Evolutionary conservation across 2,797 vertebrate species (phyloP), one percentile per base, ranked within the genome.

Genomic region (Toxotes lorentzi): DNA sequence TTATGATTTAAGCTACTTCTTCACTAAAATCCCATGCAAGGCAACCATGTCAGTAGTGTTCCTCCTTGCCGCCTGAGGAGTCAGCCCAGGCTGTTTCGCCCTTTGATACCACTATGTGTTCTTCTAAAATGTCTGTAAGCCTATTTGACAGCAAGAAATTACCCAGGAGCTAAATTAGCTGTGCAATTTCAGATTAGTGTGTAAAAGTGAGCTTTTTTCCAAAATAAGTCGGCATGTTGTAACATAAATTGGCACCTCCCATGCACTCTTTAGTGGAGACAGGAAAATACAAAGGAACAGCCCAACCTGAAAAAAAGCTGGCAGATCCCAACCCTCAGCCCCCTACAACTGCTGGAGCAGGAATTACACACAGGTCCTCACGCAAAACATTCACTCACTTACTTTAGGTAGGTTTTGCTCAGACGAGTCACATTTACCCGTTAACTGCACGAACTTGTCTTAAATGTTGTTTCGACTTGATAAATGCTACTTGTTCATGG

Each of bases 161-260:
- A 51, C 24, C 16, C 24, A 6, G 50, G 40, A 11, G 32, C 24
- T 34, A 54, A 70, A 75, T 76, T 11, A 50, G 14, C n/a, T 60
- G 19, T n/a, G n/a, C n/a, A 5, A 24, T n/a, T 56, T 57, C 16
- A 69, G 35, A 75, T 43, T 50, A 48, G 21, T 50, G 23, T 11
- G 21, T 41, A 24, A 60, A 66, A 40, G 4, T n/a, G 4, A 56
- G 16, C 9, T 17, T 13, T 30, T 30, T 30, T 30, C 19, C 24
- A 16, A 51, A 45, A 50, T 10, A 24, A 23, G 21, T 10, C 54
- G 34, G 14, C 4, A n/a, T 19, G 19, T 30, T 40, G 23, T 21
- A 16, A 69, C 1, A 23, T 13, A 65, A 5, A 34, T n/a, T 14
- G 40, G 56, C 48, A 69, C 19, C n/a, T 5, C 23, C n/a, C 51